phyloP scores from a whole-genome alignment of 1,140 invertebrate species.

The Heterodera carotae region DNA sequence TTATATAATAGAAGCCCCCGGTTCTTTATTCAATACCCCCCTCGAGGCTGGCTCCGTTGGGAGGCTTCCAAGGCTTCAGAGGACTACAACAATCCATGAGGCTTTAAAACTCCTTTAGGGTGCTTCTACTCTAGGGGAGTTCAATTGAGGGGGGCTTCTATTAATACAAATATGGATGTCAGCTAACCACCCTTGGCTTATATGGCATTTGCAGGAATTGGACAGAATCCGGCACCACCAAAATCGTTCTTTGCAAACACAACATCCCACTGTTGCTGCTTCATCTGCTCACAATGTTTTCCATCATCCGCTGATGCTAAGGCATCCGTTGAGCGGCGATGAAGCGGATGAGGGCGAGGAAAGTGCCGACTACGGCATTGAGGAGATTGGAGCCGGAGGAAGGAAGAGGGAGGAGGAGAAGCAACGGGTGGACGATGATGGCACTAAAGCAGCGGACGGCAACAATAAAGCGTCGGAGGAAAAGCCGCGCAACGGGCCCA shows the following conservation, averaged over 20 bases:
- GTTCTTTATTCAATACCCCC: too few species aligned
- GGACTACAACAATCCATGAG: too few species aligned
- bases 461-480: background rate
- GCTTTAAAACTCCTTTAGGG: too few species aligned
- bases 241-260: conserved; percentile 23
- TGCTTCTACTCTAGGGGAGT: too few species aligned
- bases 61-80: too few species aligned
- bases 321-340: conserved; percentile 5
- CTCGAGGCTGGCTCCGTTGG: too few species aligned
- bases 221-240: conserved; percentile 27
- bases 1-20: too few species aligned
- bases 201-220: conserved; percentile 20
- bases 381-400: background rate
- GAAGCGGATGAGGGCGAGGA: conserved; percentile 10
- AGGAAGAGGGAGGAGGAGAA: background rate
- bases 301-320: conserved; percentile 14
- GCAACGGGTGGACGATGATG: background rate
- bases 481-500: too few species aligned
- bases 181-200: too few species aligned
- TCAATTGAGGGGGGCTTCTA: too few species aligned
- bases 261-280: too few species aligned
- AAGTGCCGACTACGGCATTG: conserved; percentile 27
- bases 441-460: background rate
- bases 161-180: too few species aligned
- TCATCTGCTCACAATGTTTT: background rate